Evolutionary conservation across 1,140 invertebrate species (phyloP).

Genomic region (Drosophila serrata): DNA sequence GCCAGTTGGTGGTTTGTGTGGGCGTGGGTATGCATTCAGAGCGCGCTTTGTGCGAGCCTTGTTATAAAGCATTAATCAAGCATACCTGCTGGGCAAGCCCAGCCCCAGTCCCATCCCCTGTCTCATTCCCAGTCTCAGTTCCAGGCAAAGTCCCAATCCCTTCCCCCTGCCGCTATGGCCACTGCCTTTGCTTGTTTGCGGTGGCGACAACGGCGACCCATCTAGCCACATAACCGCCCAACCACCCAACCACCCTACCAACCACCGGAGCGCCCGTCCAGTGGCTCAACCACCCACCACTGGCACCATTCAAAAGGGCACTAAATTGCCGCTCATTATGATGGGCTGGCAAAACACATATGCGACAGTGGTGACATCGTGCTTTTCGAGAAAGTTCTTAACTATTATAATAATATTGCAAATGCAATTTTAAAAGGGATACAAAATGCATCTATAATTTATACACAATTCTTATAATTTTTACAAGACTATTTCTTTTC

Average conservation of each 20-base stretch:
- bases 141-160: not conserved
- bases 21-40: slow-evolving; percentile 38
- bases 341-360: slow-evolving; percentile 53
- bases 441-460: too few relatives aligned
- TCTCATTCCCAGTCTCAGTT: not conserved
- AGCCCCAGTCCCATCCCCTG: not conserved
- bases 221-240: slow-evolving; percentile 28
- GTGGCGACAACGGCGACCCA: slow-evolving; percentile 64
- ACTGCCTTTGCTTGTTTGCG: slow-evolving; percentile 80
- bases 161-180: slow-evolving; percentile 42
- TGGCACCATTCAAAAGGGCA: slow-evolving; percentile 49
- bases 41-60: slow-evolving; percentile 46
- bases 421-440: not conserved
- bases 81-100: slow-evolving; percentile 73
- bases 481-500: too few relatives aligned
- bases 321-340: slow-evolving; percentile 82
- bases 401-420: not conserved
- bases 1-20: slow-evolving; percentile 47
- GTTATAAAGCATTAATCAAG: slow-evolving; percentile 84
- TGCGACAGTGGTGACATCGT: slow-evolving; percentile 21
- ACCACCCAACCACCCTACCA: slow-evolving; percentile 12
- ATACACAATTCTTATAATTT: too few relatives aligned
- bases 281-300: slow-evolving; percentile 33
- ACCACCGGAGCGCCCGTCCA: slow-evolving; percentile 20
- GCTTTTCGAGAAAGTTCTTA: not conserved